phyloP scores from a whole-genome alignment of 2,113 vertebrate genomes.

The Archocentrus centrarchus region DNA sequence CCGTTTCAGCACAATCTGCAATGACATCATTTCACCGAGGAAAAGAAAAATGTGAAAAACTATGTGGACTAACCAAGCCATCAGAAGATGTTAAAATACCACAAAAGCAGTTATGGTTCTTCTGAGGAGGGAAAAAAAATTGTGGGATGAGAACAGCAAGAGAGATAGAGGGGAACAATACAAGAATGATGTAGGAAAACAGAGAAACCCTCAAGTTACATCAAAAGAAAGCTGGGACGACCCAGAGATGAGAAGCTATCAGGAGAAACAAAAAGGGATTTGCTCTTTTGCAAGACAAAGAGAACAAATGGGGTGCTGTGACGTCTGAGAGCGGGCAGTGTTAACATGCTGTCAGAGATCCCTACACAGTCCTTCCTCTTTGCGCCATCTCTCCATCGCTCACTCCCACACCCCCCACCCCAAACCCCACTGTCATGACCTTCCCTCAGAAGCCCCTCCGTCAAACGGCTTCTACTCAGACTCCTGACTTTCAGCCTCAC shows the following conservation, averaged over 20 bases:
- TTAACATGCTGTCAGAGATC: conserved; percentile 74
- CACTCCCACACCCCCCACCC: conserved; percentile 10
- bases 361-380: conserved; percentile 45
- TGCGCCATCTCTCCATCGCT: conserved; percentile 44
- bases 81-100: conserved; percentile 7
- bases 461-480: conserved; percentile 53
- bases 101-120: conserved; percentile 13
- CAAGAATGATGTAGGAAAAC: conserved; percentile 33
- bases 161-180: not conserved
- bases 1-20: conserved; percentile 31
- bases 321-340: conserved; percentile 63
- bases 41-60: conserved; percentile 8
- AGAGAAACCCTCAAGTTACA: conserved; percentile 44
- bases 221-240: conserved; percentile 33
- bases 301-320: conserved; percentile 62
- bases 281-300: conserved; percentile 34
- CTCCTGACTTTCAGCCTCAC: conserved; percentile 50
- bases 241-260: conserved; percentile 12
- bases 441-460: not conserved
- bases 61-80: conserved; percentile 14
- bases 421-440: conserved; percentile 19
- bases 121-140: not conserved
- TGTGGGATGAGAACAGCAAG: not conserved
- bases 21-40: conserved; percentile 60
- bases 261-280: conserved; percentile 30